These are phyloP conservation scores for Hippocampus mohnikei DNA, from an alignment of 2,113 vertebrate genomes.

Conservation along the genomic window DNA sequence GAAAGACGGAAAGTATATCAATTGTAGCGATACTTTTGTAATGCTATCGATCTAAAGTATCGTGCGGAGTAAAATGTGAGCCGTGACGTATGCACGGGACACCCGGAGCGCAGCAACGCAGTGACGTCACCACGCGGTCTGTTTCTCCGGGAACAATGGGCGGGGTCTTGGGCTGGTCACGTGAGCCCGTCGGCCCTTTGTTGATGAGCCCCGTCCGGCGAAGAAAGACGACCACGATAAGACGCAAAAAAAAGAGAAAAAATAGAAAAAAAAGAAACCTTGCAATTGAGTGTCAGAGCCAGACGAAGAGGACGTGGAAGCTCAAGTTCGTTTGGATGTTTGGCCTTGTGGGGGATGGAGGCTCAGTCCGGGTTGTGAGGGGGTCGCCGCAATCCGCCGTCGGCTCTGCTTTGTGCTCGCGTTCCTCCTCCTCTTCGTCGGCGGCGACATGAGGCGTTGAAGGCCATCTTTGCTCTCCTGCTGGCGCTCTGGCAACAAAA, in stretches of 20 bases:
- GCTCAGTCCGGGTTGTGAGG: constrained; percentile 44
- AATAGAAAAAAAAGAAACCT: constrained; percentile 3
- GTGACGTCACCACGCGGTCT: background rate
- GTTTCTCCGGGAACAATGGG: constrained; percentile 28
- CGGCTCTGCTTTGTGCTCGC: background rate
- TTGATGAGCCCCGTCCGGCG: constrained; percentile 50
- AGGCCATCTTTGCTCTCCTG: background rate
- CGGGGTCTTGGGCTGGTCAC: constrained; percentile 55
- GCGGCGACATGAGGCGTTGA: background rate
- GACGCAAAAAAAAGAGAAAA: constrained; percentile 21
- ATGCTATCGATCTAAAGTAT: too few relatives aligned
- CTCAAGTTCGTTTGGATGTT: constrained; percentile 19
- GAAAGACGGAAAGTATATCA: too few relatives aligned
- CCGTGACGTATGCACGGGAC: background rate
- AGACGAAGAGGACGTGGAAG: background rate
- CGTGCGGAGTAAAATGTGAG: background rate
- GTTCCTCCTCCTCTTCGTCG: background rate
- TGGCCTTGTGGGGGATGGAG: constrained; percentile 50
- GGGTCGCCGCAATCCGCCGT: constrained; percentile 22
- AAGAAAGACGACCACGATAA: constrained; percentile 4
- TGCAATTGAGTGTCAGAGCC: background rate
- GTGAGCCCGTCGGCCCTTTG: constrained; percentile 55
- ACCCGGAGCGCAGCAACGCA: background rate
- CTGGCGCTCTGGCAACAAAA: background rate
- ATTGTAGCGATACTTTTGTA: too few relatives aligned